These are phyloP conservation scores for Phalanger gymnotis DNA, from an alignment of 2,797 vertebrate species.

Conservation along the genomic window DNA sequence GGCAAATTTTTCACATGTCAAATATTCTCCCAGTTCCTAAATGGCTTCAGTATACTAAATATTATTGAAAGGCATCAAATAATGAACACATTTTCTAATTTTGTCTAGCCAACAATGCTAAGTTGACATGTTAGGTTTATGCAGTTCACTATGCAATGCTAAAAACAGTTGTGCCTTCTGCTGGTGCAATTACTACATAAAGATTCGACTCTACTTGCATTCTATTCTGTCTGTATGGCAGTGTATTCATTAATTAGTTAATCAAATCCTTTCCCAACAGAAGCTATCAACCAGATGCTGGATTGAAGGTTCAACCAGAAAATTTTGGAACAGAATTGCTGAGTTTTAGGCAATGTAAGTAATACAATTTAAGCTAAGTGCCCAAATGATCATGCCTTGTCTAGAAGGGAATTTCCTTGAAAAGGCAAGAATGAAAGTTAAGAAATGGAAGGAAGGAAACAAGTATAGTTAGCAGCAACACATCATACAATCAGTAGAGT, in stretches of 20 bases:
- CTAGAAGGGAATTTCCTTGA: not conserved
- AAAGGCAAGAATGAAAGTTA: constrained; percentile 13
- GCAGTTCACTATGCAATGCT: not conserved
- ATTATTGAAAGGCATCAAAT: not conserved
- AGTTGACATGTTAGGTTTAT: not conserved
- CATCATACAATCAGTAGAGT: too few species aligned
- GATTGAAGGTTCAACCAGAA: constrained; percentile 59
- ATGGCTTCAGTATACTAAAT: not conserved
- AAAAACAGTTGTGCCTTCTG: constrained; percentile 58
- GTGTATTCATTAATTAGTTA: constrained; percentile 65
- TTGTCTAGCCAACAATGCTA: not conserved
- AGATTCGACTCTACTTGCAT: constrained; percentile 61
- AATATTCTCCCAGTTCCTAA: not conserved
- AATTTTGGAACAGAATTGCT: constrained; percentile 17
- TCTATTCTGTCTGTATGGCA: constrained; percentile 76
- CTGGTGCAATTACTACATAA: constrained; percentile 35
- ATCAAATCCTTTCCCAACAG: constrained; percentile 75
- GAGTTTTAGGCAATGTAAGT: not conserved
- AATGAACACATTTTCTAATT: not conserved
- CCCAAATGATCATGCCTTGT: not conserved
- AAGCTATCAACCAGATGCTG: constrained; percentile 52
- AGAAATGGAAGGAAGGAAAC: too few species aligned
- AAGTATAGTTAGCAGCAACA: too few species aligned
- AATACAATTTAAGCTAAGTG: constrained; percentile 36
- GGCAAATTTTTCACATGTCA: not conserved